Evolutionary conservation across 2,113 vertebrate species (phyloP).

Genomic region (Tetrax tetrax): DNA sequence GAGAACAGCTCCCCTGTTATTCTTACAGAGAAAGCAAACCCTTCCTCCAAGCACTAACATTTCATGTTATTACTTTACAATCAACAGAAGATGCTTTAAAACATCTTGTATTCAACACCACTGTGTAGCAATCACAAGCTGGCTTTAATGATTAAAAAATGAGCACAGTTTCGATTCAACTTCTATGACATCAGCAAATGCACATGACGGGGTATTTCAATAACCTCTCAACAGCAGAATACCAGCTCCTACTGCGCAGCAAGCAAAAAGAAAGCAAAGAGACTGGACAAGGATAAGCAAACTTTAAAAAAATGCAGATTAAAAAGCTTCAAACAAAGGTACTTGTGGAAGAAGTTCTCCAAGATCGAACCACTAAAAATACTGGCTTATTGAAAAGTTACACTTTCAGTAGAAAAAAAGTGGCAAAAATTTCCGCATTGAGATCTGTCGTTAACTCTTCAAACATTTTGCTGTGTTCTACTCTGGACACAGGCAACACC

Average conservation of each 20-base stretch:
- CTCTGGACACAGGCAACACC: not conserved
- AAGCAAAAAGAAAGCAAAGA: not conserved
- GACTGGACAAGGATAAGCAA: not conserved
- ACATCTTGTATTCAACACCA: not conserved
- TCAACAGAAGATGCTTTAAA: not conserved
- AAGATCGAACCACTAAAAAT: not conserved
- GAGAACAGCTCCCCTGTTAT: not conserved
- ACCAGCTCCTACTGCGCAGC: not conserved
- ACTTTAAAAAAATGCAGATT: not conserved
- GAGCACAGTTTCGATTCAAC: not conserved
- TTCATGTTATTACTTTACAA: not conserved
- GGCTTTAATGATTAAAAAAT: not conserved
- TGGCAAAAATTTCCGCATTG: not conserved
- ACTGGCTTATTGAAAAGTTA: not conserved
- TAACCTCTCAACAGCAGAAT: not conserved
- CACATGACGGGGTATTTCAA: not conserved
- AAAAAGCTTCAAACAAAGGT: not conserved
- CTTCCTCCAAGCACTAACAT: not conserved
- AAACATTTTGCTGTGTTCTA: not conserved
- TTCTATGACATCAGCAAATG: not conserved
- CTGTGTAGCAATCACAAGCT: not conserved
- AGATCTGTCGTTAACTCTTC: not conserved
- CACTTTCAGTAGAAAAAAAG: not conserved
- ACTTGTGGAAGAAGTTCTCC: not conserved
- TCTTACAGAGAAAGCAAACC: not conserved